These are phyloP conservation scores for Phrynocephalus forsythii DNA, from an alignment of 2,797 vertebrate genomes.

Conservation along the genomic window DNA sequence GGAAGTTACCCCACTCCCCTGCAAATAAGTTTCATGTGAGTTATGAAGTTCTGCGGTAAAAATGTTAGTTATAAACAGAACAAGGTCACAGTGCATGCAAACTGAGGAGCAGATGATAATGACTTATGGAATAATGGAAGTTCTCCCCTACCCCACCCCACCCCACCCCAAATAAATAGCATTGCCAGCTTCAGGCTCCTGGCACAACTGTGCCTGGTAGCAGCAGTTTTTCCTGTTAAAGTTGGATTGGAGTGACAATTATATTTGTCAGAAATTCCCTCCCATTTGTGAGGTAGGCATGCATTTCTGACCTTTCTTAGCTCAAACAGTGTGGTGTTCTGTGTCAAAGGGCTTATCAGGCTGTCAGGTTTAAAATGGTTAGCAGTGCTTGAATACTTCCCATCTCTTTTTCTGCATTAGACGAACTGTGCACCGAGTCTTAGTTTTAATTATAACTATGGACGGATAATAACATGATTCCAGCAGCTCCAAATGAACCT, in stretches of 20 bases:
- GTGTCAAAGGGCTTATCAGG: background rate
- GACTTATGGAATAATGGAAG: background rate
- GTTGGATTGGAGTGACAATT: background rate
- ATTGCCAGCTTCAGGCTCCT: background rate
- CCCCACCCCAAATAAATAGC: background rate
- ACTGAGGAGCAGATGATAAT: background rate
- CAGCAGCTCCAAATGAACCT: background rate
- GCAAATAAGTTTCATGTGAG: background rate
- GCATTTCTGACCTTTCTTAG: background rate
- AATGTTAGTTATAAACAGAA: background rate
- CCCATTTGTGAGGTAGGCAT: too few relatives aligned
- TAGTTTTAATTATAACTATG: constrained; percentile 71
- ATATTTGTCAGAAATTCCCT: background rate
- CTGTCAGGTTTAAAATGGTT: background rate
- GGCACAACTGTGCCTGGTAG: background rate
- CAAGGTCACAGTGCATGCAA: background rate
- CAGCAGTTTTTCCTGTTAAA: background rate
- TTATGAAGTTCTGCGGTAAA: background rate
- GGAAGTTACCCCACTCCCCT: too few relatives aligned
- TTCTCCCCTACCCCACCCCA: too few relatives aligned
- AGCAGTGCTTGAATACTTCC: background rate
- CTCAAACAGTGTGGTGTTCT: background rate
- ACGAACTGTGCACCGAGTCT: background rate
- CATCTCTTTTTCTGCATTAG: background rate
- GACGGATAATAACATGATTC: constrained; percentile 72